Evolutionary conservation across 2,888 invertebrate genomes (phyloP).

Genomic region (Ditylenchus weischeri): DNA sequence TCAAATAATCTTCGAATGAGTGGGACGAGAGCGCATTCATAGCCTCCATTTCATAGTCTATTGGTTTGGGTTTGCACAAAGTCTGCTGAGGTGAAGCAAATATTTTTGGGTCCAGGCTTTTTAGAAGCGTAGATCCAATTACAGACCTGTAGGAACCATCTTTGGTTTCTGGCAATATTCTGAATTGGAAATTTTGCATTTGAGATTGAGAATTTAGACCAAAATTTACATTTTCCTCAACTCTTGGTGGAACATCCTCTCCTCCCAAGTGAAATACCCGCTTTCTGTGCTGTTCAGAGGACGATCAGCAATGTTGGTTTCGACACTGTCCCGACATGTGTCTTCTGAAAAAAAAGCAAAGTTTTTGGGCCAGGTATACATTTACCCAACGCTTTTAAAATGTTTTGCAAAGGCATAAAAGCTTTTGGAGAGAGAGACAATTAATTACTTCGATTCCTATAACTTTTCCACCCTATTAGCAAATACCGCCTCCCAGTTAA

Average conservation of each 20-base stretch:
- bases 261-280: slow-evolving; percentile 6
- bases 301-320: not conserved
- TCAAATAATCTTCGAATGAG: slow-evolving; percentile 3
- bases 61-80: not conserved
- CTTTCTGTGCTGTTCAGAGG: not conserved
- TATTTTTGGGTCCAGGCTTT: not conserved
- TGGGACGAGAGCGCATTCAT: not conserved
- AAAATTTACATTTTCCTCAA: slow-evolving; percentile 3
- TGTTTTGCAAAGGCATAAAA: not conserved
- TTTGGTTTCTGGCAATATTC: slow-evolving; percentile 4
- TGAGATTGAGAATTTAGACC: not conserved
- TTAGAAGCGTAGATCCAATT: not conserved
- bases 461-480: too few relatives aligned
- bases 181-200: not conserved
- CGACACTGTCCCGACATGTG: not conserved
- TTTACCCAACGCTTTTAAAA: too few relatives aligned
- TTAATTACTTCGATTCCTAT: too few relatives aligned
- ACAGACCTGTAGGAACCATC: slow-evolving; percentile 2
- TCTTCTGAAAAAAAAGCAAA: not conserved
- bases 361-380: too few relatives aligned
- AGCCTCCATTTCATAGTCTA: not conserved
- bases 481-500: too few relatives aligned
- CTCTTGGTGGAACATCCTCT: slow-evolving; percentile 3
- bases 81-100: not conserved
- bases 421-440: too few relatives aligned